Conservation (phyloP, 2,888 invertebrate species). For the Archips crataeganus region DNA sequence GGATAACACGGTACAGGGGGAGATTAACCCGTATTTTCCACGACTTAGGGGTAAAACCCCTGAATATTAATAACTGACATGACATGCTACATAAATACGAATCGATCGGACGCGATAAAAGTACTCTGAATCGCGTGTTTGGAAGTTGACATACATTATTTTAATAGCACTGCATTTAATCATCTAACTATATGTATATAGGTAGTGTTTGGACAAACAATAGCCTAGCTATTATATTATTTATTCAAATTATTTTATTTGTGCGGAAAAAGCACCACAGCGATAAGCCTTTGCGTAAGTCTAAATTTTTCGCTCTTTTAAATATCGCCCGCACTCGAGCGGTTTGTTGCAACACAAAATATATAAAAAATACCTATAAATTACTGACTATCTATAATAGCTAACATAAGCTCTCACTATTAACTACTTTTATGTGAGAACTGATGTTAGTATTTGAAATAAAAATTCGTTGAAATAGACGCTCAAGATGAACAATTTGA, state of each 20-base stretch:
- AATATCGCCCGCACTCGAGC: constrained; percentile 54
- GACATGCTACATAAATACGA: constrained; percentile 32
- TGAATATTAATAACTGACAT: constrained; percentile 37
- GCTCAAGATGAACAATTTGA: constrained; percentile 33
- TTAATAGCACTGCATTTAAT: constrained; percentile 43
- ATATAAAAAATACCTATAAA: constrained; percentile 33
- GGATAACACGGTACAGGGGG: constrained; percentile 36
- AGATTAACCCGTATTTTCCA: constrained; percentile 40
- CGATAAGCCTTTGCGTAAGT: background rate
- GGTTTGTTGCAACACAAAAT: constrained; percentile 44
- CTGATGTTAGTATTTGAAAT: constrained; percentile 35
- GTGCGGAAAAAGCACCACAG: background rate
- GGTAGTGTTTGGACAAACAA: constrained; percentile 30
- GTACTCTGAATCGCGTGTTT: constrained; percentile 37
- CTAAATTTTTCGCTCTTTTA: constrained; percentile 30
- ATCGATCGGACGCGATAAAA: constrained; percentile 19
- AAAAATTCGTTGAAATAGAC: constrained; percentile 18
- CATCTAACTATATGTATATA: constrained; percentile 12
- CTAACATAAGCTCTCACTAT: constrained; percentile 35
- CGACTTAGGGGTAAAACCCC: constrained; percentile 29
- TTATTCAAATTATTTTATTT: constrained; percentile 2
- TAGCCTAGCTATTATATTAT: background rate
- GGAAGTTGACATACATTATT: constrained; percentile 37
- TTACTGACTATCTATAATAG: constrained; percentile 25
- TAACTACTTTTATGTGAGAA: constrained; percentile 25